A percentile compares a stretch with the other conserved stretches of the same genome.
These are phyloP conservation scores for Tachina fera DNA, from an alignment of 2,888 invertebrate species.

Conservation along the genomic window DNA sequence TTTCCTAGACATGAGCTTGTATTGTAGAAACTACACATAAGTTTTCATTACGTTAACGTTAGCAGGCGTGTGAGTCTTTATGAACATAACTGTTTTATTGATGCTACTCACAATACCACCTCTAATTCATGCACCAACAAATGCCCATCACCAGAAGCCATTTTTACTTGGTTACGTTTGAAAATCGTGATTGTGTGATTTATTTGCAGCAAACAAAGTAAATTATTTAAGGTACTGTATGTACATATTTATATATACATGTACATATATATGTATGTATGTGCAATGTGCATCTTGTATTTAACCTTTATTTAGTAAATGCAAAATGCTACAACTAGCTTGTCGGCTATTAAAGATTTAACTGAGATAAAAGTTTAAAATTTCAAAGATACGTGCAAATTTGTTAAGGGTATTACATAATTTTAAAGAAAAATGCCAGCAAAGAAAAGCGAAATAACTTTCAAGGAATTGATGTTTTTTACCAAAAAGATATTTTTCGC, in stretches of 20 bases:
- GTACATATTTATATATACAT: neutral
- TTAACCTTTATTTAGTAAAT: constrained; percentile 42
- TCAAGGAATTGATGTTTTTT: too few relatives aligned
- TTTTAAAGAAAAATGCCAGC: neutral
- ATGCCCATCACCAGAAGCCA: neutral
- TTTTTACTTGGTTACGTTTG: constrained; percentile 7
- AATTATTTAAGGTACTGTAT: neutral
- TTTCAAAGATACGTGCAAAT: neutral
- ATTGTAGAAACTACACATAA: too few relatives aligned
- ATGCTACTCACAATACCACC: too few relatives aligned
- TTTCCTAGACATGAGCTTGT: too few relatives aligned
- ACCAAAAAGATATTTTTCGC: too few relatives aligned
- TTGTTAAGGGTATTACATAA: constrained; percentile 30
- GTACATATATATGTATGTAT: neutral
- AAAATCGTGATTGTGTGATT: constrained; percentile 16
- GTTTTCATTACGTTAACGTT: too few relatives aligned
- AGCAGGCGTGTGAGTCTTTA: too few relatives aligned
- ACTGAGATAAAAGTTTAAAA: neutral
- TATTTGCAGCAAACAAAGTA: neutral
- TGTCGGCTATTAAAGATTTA: constrained; percentile 5
- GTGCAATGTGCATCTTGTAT: neutral
- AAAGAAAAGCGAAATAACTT: neutral
- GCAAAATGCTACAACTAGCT: neutral
- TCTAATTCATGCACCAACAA: neutral
- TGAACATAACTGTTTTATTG: too few relatives aligned